Evolutionary conservation across 1,140 invertebrate species (phyloP).

Genomic region (Scaptodrosophila lebanonensis): DNA sequence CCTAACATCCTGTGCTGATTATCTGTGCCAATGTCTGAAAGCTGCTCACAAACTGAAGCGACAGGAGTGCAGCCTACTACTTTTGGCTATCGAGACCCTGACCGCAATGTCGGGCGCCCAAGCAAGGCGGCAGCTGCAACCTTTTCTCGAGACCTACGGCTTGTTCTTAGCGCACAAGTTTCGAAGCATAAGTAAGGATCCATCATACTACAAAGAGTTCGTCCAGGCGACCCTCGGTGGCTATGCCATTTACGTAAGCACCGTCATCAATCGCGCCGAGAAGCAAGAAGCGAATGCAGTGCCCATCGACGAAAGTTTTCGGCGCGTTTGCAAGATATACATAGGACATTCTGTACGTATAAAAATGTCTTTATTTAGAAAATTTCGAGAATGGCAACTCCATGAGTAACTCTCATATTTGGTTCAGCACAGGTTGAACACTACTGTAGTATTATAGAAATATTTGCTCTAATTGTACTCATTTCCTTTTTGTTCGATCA

Average conservation of each 20-base stretch:
- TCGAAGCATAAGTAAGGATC: conserved; percentile 38
- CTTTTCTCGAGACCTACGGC: conserved; percentile 54
- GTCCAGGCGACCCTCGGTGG: conserved; percentile 44
- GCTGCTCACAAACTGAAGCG: conserved; percentile 1
- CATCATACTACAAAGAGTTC: conserved; percentile 38
- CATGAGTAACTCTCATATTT: too few relatives aligned
- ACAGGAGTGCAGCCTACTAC: conserved; percentile 36
- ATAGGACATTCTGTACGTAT: conserved; percentile 64
- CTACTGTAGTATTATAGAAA: too few relatives aligned
- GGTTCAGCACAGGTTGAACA: too few relatives aligned
- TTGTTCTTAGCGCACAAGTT: conserved; percentile 50
- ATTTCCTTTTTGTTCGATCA: conserved; percentile 5
- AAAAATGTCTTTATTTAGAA: not conserved
- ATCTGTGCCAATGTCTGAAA: conserved; percentile 19
- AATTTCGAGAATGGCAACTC: too few relatives aligned
- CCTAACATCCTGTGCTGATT: conserved; percentile 30
- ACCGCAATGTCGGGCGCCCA: conserved; percentile 31
- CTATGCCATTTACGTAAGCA: conserved; percentile 46
- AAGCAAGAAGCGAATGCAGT: conserved; percentile 7
- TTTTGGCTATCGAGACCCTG: conserved; percentile 59
- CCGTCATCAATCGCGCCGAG: conserved; percentile 43
- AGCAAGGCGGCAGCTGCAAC: conserved; percentile 44
- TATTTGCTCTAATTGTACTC: too few relatives aligned
- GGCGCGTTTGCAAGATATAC: conserved; percentile 70
- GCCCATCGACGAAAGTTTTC: conserved; percentile 56